Conservation (phyloP, 1,140 invertebrate genomes). For the Galleria mellonella region DNA sequence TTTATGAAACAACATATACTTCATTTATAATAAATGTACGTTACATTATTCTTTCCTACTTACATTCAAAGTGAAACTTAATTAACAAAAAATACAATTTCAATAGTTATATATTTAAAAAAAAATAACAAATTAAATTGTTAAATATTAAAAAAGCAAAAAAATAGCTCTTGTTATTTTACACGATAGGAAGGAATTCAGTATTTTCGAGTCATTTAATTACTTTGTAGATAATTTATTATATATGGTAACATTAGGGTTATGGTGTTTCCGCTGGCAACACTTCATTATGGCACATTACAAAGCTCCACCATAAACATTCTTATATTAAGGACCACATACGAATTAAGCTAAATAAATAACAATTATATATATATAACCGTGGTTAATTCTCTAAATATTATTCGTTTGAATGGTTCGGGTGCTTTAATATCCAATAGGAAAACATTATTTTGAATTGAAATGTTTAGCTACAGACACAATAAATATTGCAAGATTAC, state of each 20-base stretch:
- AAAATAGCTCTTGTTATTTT: conserved; percentile 47
- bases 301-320: conserved; percentile 33
- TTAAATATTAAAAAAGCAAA: conserved; percentile 39
- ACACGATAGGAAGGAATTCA: conserved; percentile 55
- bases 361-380: neutral
- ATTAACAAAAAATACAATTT: conserved; percentile 49
- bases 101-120: conserved; percentile 49
- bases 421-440: too few species aligned
- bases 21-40: conserved; percentile 38
- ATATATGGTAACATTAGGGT: conserved; percentile 56
- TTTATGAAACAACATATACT: conserved; percentile 32
- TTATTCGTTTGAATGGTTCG: too few species aligned
- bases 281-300: conserved; percentile 64
- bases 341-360: conserved; percentile 15
- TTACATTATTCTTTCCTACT: conserved; percentile 53
- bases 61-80: conserved; percentile 52
- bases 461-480: too few species aligned
- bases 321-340: conserved; percentile 65
- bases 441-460: too few species aligned
- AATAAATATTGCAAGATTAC: too few species aligned
- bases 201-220: conserved; percentile 21
- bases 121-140: conserved; percentile 42
- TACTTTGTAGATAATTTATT: conserved; percentile 20
- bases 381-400: too few species aligned
- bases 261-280: conserved; percentile 64